Conservation (phyloP, 2,113 vertebrate species). For the Equus przewalskii region DNA sequence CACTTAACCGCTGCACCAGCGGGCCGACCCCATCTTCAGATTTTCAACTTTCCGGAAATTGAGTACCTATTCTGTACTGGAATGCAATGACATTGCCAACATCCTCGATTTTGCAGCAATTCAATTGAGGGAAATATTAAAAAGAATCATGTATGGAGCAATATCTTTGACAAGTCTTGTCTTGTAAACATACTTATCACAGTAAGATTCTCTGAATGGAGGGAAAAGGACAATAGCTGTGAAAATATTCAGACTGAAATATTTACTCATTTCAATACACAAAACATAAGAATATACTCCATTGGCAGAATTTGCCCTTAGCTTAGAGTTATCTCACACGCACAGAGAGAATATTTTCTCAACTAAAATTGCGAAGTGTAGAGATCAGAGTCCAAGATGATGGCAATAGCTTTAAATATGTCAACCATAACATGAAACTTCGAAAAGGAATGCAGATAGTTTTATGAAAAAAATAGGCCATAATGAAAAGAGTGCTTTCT, state of each 20-base stretch:
- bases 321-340: background rate
- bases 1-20: too few relatives aligned
- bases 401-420: background rate
- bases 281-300: background rate
- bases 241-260: slow-evolving; percentile 7
- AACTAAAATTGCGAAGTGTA: background rate
- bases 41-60: background rate
- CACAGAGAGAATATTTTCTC: background rate
- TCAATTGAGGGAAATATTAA: background rate
- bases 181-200: background rate
- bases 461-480: background rate
- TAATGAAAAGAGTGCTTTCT: background rate
- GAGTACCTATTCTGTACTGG: background rate
- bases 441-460: background rate
- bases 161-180: background rate
- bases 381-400: background rate
- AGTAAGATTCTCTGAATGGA: background rate
- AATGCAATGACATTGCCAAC: background rate
- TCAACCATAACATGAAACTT: background rate
- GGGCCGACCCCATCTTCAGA: background rate
- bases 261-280: background rate
- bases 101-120: background rate
- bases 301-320: background rate
- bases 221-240: background rate
- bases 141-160: background rate